phyloP scores from a whole-genome alignment of 2,888 invertebrate genomes.

The Diadromus collaris region DNA sequence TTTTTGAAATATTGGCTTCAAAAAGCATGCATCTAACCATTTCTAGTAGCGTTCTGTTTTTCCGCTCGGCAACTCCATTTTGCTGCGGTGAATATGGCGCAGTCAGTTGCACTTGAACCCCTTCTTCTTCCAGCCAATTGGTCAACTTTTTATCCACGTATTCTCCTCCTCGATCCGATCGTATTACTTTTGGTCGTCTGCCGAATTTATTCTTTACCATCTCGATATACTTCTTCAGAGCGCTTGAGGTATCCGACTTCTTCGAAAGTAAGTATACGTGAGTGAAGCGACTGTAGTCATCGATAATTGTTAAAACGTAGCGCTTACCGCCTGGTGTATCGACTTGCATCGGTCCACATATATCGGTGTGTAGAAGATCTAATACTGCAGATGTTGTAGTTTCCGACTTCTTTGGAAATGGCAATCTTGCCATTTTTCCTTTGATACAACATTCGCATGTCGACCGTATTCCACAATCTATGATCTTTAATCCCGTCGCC shows the following conservation, averaged over 20 bases:
- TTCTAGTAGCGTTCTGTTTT: too few species aligned
- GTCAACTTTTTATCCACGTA: slow-evolving; percentile 10
- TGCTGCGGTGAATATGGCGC: too few species aligned
- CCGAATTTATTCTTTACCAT: background rate
- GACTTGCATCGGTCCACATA: background rate
- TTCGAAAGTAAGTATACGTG: background rate
- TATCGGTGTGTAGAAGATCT: background rate
- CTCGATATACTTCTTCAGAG: background rate
- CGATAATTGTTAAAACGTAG: background rate
- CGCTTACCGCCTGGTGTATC: background rate
- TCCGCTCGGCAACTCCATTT: too few species aligned
- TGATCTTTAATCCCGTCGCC: slow-evolving; percentile 52
- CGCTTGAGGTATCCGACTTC: background rate
- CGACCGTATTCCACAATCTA: slow-evolving; percentile 55
- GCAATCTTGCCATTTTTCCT: slow-evolving; percentile 61
- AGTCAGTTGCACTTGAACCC: background rate
- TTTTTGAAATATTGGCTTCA: background rate
- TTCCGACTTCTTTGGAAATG: slow-evolving; percentile 58
- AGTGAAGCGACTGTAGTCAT: background rate
- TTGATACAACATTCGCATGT: slow-evolving; percentile 62
- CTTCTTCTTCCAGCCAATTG: slow-evolving; percentile 8
- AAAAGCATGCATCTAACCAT: too few species aligned
- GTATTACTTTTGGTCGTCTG: slow-evolving; percentile 12
- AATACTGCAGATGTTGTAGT: slow-evolving; percentile 28
- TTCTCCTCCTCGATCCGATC: slow-evolving; percentile 27